Conservation (phyloP, 2,797 vertebrate genomes). For the Galago senegalensis region DNA sequence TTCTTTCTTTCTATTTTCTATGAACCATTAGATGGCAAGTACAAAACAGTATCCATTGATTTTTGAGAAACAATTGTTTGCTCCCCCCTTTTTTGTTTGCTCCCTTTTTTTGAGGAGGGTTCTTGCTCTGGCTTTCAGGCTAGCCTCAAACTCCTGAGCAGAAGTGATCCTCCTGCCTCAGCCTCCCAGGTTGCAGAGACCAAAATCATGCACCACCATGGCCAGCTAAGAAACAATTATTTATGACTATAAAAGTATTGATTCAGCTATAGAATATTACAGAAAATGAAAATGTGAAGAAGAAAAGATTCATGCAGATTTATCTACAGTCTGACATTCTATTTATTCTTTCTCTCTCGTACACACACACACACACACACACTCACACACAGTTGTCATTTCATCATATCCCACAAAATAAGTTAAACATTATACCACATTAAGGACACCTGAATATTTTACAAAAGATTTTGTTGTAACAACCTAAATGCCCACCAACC, state of each 20-base stretch:
- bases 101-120: background rate
- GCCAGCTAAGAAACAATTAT: background rate
- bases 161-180: no score
- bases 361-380: background rate
- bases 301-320: background rate
- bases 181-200: no score
- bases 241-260: background rate
- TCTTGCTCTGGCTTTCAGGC: no score
- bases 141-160: no score
- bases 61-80: background rate
- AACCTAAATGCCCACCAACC: no score
- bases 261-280: background rate
- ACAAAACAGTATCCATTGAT: background rate
- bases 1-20: slow-evolving; percentile 1
- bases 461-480: background rate
- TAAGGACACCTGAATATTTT: background rate
- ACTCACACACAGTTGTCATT: background rate
- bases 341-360: background rate
- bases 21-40: background rate
- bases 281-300: background rate
- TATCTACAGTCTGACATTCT: background rate
- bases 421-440: background rate
- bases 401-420: background rate
- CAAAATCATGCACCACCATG: no score
- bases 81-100: background rate